Conservation (phyloP, 2,797 vertebrate species). For the Melanogrammus aeglefinus region DNA sequence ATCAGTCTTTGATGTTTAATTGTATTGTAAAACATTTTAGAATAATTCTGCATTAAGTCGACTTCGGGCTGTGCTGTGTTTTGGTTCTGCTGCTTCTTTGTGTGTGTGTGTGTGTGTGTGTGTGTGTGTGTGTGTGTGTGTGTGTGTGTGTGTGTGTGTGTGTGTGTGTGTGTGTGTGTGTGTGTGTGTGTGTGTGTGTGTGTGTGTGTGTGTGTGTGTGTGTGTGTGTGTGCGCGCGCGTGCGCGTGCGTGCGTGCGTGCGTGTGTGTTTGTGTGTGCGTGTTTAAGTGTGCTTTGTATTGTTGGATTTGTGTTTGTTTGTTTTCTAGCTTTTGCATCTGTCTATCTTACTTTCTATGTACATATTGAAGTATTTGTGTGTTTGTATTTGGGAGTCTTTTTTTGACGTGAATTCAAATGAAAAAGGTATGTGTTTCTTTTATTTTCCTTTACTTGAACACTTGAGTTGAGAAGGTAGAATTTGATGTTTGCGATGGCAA, state of each 20-base stretch:
- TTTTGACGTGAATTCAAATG: slow-evolving; percentile 67
- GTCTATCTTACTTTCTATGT: slow-evolving; percentile 50
- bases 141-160: no score
- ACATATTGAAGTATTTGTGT: slow-evolving; percentile 59
- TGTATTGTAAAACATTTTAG: slow-evolving; percentile 83
- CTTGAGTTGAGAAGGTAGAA: slow-evolving; percentile 49
- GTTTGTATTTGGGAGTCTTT: slow-evolving; percentile 39
- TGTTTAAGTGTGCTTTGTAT: slow-evolving; percentile 17
- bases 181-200: no score
- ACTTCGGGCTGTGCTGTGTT: slow-evolving; percentile 69
- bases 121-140: no score
- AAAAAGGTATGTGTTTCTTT: slow-evolving; percentile 53
- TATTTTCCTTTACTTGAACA: slow-evolving; percentile 49
- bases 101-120: slow-evolving; percentile 63
- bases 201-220: no score
- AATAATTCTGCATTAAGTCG: slow-evolving; percentile 80
- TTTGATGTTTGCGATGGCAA: slow-evolving; percentile 62
- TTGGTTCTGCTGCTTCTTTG: slow-evolving; percentile 70
- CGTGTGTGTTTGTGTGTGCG: slow-evolving; percentile 9
- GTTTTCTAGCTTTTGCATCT: slow-evolving; percentile 41
- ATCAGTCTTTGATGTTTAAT: slow-evolving; percentile 82
- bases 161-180: no score
- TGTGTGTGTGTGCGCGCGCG: no score
- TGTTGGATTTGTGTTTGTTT: slow-evolving; percentile 28
- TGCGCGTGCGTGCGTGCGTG: no score